Base-by-base conservation (phyloP, 2,888 invertebrate species). In the Notodonta ziczac region DNA sequence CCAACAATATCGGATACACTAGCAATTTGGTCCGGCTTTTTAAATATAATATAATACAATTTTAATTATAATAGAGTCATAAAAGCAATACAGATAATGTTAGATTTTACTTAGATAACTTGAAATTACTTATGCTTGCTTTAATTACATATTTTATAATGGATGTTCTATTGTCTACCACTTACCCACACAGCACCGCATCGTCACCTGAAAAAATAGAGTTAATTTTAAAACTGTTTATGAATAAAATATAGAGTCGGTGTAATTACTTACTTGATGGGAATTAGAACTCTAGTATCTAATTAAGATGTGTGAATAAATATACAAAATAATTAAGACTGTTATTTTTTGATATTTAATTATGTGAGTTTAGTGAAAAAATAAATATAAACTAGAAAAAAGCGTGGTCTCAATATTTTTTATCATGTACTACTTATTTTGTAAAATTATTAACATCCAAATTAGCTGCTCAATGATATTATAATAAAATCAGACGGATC, bases 151-250 rank as follows among this genome's bases (percentile, higher is more conserved):
- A 13, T 56, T 44, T 16, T 42, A 13, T 56, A 44, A 56, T 50
- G 24, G 24, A 52, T 39, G n/a, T 58, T 12, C 16, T 12, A 54
- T 52, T 52, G 51, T 10, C n/a, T 57, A 40, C 14, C 51, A 66
- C 70, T 71, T 62, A 71, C 70, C 74, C 60, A 50, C n/a, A 8
- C 8, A 16, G 60, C 54, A 9, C 60, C 13, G 56, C 58, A 72
- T 63, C 58, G 55, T 74, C 75, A 74, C 74, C 74, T 74, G 77
- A 56, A 74, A 74, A 59, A 67, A 65, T 10, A 58, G 54, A n/a
- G 35, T 61, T 53, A 7, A 32, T 53, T 50, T 16, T 50, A 50
- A 50, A 10, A 16, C 46, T 46, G 5, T n/a, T 4, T 46, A n/a
- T n/a, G n/a, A 46, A n/a, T 46, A n/a, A n/a, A 46, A n/a, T 46